phyloP scores from a whole-genome alignment of 2,113 vertebrate species.

The Megaceryle maxima region DNA sequence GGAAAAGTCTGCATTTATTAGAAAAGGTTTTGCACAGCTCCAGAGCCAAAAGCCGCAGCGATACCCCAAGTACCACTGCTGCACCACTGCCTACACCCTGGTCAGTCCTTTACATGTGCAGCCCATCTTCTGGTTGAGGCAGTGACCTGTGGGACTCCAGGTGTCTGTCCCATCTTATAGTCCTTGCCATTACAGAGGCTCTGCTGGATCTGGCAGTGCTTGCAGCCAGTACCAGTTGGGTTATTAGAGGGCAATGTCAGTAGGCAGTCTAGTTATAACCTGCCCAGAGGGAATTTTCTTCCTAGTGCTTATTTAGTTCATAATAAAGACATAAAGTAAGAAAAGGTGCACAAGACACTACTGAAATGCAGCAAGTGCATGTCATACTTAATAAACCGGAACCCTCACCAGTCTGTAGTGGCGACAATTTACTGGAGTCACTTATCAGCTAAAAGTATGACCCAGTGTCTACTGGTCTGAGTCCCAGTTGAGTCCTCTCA shows the following conservation, averaged over 20 bases:
- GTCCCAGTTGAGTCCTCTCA: not conserved
- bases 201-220: not conserved
- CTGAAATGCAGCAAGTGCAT: not conserved
- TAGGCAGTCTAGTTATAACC: not conserved
- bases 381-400: not conserved
- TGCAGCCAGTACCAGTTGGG: not conserved
- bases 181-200: not conserved
- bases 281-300: not conserved
- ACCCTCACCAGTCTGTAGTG: not conserved
- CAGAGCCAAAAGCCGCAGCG: not conserved
- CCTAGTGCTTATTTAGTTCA: not conserved
- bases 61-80: not conserved
- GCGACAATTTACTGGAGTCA: not conserved
- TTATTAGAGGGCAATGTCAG: not conserved
- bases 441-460: not conserved
- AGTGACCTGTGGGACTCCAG: accelerated
- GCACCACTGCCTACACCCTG: not conserved
- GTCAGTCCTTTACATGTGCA: not conserved
- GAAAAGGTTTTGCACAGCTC: not conserved
- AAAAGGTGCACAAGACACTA: not conserved
- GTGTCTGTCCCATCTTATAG: not conserved
- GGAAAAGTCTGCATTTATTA: not conserved
- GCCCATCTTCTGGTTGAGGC: not conserved
- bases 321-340: not conserved
- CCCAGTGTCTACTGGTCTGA: not conserved